Evolutionary conservation across 2,797 vertebrate species (phyloP).

Genomic region (Schizopygopsis pylzovi): DNA sequence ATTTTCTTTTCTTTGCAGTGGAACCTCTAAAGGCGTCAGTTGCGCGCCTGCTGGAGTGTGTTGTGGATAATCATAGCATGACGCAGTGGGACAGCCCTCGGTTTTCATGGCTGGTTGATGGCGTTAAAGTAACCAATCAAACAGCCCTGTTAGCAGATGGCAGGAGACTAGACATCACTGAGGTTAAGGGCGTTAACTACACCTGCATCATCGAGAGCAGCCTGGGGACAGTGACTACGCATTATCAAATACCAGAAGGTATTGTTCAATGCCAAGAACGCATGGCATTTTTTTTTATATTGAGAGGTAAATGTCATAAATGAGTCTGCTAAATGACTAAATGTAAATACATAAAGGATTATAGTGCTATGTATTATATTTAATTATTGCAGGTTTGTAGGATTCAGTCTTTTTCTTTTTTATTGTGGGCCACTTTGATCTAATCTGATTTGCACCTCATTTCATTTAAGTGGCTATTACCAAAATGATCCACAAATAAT

Average conservation of each 20-base stretch:
- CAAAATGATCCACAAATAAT: too few relatives aligned
- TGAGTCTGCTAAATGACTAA: too few relatives aligned
- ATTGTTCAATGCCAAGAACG: not conserved
- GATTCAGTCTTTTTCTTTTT: too few relatives aligned
- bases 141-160: slow-evolving; percentile 34
- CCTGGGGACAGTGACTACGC: slow-evolving; percentile 38
- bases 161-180: slow-evolving; percentile 21
- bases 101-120: slow-evolving; percentile 58
- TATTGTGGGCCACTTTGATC: too few relatives aligned
- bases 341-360: too few relatives aligned
- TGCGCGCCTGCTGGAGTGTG: slow-evolving; percentile 44
- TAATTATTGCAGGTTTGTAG: too few relatives aligned
- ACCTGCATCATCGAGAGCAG: slow-evolving; percentile 59
- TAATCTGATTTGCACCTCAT: too few relatives aligned
- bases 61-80: not conserved
- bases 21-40: slow-evolving; percentile 20
- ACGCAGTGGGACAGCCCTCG: slow-evolving; percentile 53
- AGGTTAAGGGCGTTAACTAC: slow-evolving; percentile 40
- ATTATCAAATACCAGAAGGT: not conserved
- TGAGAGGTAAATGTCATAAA: too few relatives aligned
- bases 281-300: not conserved
- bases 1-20: slow-evolving; percentile 31
- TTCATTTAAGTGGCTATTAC: too few relatives aligned
- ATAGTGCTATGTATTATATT: too few relatives aligned
- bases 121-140: slow-evolving; percentile 5